Evolutionary conservation across 1,140 invertebrate genomes (phyloP).

Genomic region (Ceratina japonica): DNA sequence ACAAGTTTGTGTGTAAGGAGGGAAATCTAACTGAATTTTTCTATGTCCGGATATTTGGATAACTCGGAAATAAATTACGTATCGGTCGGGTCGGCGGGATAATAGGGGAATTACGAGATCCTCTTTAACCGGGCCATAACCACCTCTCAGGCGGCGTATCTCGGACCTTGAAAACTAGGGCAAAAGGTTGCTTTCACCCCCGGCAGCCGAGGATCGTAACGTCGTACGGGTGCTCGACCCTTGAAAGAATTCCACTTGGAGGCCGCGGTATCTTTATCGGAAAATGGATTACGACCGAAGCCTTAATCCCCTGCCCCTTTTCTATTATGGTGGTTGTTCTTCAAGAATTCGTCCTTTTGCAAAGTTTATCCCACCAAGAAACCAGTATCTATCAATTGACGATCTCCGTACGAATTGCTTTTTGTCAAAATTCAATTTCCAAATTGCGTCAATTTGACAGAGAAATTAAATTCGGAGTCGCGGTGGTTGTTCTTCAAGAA

Average conservation of each 20-base stretch:
- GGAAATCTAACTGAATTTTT: no score
- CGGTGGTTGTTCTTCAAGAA: slow-evolving; percentile 12
- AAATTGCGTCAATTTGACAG: no score
- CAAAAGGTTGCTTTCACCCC: slow-evolving; percentile 63
- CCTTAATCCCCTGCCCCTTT: background rate
- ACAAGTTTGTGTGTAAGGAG: background rate
- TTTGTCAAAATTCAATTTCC: no score
- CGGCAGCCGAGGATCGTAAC: slow-evolving; percentile 46
- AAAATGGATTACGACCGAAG: slow-evolving; percentile 16
- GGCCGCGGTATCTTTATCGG: slow-evolving; percentile 32
- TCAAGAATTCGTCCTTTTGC: slow-evolving; percentile 13
- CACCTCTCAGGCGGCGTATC: slow-evolving; percentile 43
- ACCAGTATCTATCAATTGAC: no score
- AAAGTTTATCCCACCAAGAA: background rate
- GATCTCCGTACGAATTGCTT: no score
- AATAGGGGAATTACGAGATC: slow-evolving; percentile 3
- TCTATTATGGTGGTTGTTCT: background rate
- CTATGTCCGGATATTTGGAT: no score
- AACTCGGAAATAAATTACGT: no score
- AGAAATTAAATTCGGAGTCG: no score
- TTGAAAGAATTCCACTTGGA: slow-evolving; percentile 42
- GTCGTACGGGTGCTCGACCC: slow-evolving; percentile 48
- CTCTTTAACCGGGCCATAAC: slow-evolving; percentile 6
- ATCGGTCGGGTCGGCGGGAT: background rate
- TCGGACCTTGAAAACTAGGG: slow-evolving; percentile 65